phyloP scores from a whole-genome alignment of 2,888 invertebrate species.

The Antitype chi region DNA sequence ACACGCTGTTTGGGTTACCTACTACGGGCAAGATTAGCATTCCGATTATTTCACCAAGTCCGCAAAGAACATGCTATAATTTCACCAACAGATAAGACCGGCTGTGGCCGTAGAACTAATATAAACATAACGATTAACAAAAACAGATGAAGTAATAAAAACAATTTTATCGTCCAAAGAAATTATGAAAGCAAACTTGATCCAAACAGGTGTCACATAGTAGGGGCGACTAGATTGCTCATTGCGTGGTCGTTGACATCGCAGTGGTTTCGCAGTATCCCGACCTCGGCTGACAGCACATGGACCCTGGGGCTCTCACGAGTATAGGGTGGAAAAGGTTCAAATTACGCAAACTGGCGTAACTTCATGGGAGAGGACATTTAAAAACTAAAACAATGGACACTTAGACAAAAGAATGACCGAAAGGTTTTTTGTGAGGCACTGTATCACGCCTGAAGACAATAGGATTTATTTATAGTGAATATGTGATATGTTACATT shows the following conservation, averaged over 20 bases:
- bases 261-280: conserved; percentile 56
- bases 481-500: conserved; percentile 55
- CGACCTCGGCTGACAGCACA: conserved; percentile 53
- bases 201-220: conserved; percentile 37
- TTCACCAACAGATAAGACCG: neutral
- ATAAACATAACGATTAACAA: conserved; percentile 19
- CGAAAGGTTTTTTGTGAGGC: conserved; percentile 67
- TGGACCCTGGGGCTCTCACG: conserved; percentile 69
- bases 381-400: conserved; percentile 65
- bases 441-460: conserved; percentile 58
- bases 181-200: conserved; percentile 48
- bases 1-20: conserved; percentile 29
- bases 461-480: conserved; percentile 64
- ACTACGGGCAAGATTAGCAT: conserved; percentile 15
- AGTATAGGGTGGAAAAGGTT: conserved; percentile 64
- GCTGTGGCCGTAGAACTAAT: neutral
- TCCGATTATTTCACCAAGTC: conserved; percentile 2
- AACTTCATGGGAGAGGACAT: conserved; percentile 71
- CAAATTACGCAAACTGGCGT: conserved; percentile 67
- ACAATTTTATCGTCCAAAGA: conserved; percentile 14
- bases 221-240: conserved; percentile 51
- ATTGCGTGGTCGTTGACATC: conserved; percentile 65
- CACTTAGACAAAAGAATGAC: conserved; percentile 69
- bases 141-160: conserved; percentile 32
- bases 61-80: neutral